Evolutionary conservation across 2,113 vertebrate species (phyloP), one percentile per base, ranked within the genome.

Genomic region (Clarias magur): DNA sequence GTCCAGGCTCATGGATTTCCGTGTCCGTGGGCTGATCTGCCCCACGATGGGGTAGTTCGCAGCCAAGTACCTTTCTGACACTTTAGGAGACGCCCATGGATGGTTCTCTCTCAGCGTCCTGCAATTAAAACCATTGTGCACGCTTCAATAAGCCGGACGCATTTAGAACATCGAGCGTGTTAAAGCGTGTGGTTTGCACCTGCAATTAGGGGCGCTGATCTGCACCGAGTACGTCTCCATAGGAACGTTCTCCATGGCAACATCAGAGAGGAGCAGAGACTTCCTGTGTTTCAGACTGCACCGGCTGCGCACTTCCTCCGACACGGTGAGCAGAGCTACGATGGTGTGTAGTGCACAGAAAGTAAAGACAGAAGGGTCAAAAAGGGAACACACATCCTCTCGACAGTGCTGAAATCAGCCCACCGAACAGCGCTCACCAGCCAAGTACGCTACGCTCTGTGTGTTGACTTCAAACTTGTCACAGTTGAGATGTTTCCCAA

Each of bases 381-480:
- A 42, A 73, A 19, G 11, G n/a, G 16, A 34, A 63, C 57, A 56
- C 53, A 60, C 19, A 57, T 48, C 21, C 59, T 13, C 75, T 54
- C 23, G 7, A 4, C 25, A 2, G 48, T 8, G 75, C 25, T 78
- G 25, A 56, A 78, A 78, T 56, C 17, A 79, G 5, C 53, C 8
- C 0, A 19, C 53, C 6, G 13, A 79, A 56, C 25, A 17, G 27
- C n/a, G 25, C 27, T 76, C 60, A 99, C 98, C 98, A 94, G 98
- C 98, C 85, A 99, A 94, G 90, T 99, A 99, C 88, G 98, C 98
- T 93, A 99, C 98, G 8, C 97, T 99, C 93, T 99, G 97, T 9
- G 96, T 99, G 96, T 98, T 99, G 93, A 99, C 98, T 93, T 99
- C 98, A 88, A 99, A 99, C 94, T 98, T 98, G 95, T 99, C 98